phyloP scores from a whole-genome alignment of 2,797 vertebrate species.

The Hydrophis major region DNA sequence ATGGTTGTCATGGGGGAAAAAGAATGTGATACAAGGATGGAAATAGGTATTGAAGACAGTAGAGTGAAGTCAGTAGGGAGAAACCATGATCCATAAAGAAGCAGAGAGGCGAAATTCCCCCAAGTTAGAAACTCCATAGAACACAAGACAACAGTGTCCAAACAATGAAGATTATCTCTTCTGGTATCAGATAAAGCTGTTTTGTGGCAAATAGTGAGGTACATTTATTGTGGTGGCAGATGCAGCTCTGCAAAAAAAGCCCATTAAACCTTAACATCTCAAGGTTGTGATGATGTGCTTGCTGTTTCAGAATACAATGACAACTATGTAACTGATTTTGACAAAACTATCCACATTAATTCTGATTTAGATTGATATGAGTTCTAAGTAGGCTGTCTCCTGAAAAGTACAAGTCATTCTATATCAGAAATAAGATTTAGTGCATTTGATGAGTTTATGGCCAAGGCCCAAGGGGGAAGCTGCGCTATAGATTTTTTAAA shows the following conservation, averaged over 20 bases:
- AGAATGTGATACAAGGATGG: background rate
- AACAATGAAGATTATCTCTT: background rate
- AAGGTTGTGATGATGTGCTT: background rate
- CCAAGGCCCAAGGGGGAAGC: background rate
- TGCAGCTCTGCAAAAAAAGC: slow-evolving; percentile 30
- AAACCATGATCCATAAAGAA: slow-evolving; percentile 8
- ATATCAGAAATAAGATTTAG: background rate
- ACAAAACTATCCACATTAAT: background rate
- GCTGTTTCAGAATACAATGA: background rate
- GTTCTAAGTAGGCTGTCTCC: background rate
- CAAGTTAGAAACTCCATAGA: slow-evolving; percentile 2
- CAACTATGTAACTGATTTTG: background rate
- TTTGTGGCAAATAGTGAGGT: background rate
- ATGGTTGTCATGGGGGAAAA: rapidly evolving
- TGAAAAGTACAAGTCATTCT: background rate
- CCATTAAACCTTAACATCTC: slow-evolving; percentile 24
- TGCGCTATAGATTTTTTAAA: background rate
- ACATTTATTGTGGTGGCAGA: slow-evolving; percentile 12
- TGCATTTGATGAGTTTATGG: background rate
- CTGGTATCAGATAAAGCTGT: background rate
- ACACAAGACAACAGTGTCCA: background rate
- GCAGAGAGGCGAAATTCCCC: background rate
- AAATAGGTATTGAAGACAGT: background rate
- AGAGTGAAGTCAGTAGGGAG: background rate
- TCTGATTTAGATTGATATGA: background rate